Evolutionary conservation across 1,140 invertebrate species (phyloP).

Genomic region (Ectropis grisescens): DNA sequence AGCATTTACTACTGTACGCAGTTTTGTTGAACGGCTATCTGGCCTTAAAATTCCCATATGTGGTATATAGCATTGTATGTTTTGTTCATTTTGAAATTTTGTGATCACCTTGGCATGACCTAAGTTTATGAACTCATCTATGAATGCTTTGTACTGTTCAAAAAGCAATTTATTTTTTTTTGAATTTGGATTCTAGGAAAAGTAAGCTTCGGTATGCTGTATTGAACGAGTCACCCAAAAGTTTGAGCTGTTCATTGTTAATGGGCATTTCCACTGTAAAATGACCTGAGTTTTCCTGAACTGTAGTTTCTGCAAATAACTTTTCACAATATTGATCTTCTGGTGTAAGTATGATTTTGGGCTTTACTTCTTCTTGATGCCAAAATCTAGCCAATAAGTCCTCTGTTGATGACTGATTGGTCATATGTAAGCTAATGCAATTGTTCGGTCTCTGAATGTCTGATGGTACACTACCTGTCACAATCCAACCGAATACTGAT

Average conservation of each 20-base stretch:
- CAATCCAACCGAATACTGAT: conserved; percentile 3
- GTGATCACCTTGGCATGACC: conserved; percentile 6
- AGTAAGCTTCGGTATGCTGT: conserved; percentile 4
- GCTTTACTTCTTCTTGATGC: not conserved
- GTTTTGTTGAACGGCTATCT: conserved; percentile 24
- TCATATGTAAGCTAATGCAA: not conserved
- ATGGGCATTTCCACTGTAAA: conserved; percentile 5
- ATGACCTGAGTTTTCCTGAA: conserved; percentile 1
- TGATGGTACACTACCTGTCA: no score
- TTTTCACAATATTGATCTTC: conserved; percentile 1
- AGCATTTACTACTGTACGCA: conserved; percentile 44
- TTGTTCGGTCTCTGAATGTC: no score
- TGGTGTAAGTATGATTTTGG: not conserved
- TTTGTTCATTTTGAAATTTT: no score
- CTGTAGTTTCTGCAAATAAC: not conserved
- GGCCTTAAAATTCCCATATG: conserved; percentile 28
- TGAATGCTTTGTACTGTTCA: conserved; percentile 2
- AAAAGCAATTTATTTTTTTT: conserved; percentile 2
- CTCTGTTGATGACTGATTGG: not conserved
- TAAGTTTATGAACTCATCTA: conserved; percentile 5
- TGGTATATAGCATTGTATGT: conserved; percentile 15
- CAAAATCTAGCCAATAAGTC: conserved; percentile 1
- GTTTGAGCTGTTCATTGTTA: conserved; percentile 1
- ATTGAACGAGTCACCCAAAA: conserved; percentile 6
- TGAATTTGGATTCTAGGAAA: conserved; percentile 4